A percentile compares a stretch with the other conserved stretches of the same genome.
These are phyloP conservation scores for Vidua macroura DNA, from an alignment of 2,113 vertebrate species.

Conservation along the genomic window DNA sequence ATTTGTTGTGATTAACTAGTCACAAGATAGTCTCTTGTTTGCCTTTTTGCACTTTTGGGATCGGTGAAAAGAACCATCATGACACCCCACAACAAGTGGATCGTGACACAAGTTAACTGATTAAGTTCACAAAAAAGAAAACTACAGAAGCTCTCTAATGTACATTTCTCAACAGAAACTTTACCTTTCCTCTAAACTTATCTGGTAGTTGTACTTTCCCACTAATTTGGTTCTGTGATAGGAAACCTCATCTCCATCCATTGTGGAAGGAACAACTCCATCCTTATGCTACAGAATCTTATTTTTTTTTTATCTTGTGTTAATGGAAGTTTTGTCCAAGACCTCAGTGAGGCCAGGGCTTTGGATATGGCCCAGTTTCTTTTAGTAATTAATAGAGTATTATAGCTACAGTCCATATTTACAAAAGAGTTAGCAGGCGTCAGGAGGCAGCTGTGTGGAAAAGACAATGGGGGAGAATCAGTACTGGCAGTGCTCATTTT, in stretches of 20 bases:
- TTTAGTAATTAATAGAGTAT: conserved; percentile 37
- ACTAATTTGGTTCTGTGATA: background rate
- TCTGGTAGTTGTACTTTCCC: background rate
- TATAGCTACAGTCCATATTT: conserved; percentile 26
- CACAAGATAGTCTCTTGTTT: too few species aligned
- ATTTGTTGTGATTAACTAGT: too few species aligned
- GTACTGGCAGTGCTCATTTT: conserved; percentile 58
- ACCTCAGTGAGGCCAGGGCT: background rate
- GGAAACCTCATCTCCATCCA: background rate
- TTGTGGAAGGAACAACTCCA: background rate
- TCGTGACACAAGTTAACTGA: background rate
- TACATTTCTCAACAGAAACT: background rate
- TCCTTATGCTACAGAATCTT: background rate
- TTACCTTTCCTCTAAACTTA: conserved; percentile 7
- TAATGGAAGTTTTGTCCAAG: conserved; percentile 6
- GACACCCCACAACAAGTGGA: too few species aligned
- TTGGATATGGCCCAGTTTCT: background rate
- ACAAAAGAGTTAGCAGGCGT: conserved; percentile 36
- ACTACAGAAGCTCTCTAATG: background rate
- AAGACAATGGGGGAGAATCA: conserved; percentile 37
- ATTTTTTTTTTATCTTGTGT: background rate
- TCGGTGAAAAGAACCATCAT: too few species aligned
- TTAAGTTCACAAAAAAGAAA: background rate
- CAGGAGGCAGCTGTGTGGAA: conserved; percentile 61
- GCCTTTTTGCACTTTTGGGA: too few species aligned